phyloP scores from a whole-genome alignment of 2,888 invertebrate species.

The Drosophila merina region DNA sequence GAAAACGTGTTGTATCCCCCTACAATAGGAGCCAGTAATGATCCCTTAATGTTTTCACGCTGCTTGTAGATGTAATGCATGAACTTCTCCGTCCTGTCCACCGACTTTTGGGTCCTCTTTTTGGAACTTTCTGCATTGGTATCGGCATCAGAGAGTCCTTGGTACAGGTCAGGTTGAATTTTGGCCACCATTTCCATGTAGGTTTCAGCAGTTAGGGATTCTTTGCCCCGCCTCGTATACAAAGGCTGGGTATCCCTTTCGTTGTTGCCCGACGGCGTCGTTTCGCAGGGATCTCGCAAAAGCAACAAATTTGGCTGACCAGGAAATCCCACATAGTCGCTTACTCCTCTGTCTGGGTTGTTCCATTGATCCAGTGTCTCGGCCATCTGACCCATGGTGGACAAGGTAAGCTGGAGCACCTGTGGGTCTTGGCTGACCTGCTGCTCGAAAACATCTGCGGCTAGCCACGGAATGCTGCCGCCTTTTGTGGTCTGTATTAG shows the following conservation, averaged over 20 bases:
- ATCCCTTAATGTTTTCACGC: constrained; percentile 86
- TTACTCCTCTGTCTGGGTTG: constrained; percentile 85
- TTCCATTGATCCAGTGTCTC: constrained; percentile 87
- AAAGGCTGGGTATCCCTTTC: constrained; percentile 89
- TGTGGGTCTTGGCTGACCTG: constrained; percentile 86
- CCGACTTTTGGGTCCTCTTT: constrained; percentile 90
- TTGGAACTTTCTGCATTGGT: constrained; percentile 86
- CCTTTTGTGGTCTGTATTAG: constrained; percentile 90
- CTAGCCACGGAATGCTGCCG: constrained; percentile 93
- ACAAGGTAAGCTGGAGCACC: constrained; percentile 89
- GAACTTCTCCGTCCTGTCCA: constrained; percentile 88
- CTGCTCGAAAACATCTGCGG: constrained; percentile 88
- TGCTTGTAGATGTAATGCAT: constrained; percentile 88
- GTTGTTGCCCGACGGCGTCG: constrained; percentile 89
- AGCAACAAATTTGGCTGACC: constrained; percentile 84
- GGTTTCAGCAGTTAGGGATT: constrained; percentile 86
- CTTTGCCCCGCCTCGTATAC: constrained; percentile 92
- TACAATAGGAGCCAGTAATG: constrained; percentile 84
- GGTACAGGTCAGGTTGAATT: constrained; percentile 92
- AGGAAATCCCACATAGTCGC: constrained; percentile 88
- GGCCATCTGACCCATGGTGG: constrained; percentile 88
- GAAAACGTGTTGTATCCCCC: constrained; percentile 90
- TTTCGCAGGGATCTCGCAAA: constrained; percentile 87
- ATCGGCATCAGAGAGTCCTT: constrained; percentile 90
- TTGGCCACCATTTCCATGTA: constrained; percentile 91